A percentile compares a stretch with the other conserved stretches of the same genome.
phyloP scores from a whole-genome alignment of 2,797 vertebrate species.

The Ceryle rudis region DNA sequence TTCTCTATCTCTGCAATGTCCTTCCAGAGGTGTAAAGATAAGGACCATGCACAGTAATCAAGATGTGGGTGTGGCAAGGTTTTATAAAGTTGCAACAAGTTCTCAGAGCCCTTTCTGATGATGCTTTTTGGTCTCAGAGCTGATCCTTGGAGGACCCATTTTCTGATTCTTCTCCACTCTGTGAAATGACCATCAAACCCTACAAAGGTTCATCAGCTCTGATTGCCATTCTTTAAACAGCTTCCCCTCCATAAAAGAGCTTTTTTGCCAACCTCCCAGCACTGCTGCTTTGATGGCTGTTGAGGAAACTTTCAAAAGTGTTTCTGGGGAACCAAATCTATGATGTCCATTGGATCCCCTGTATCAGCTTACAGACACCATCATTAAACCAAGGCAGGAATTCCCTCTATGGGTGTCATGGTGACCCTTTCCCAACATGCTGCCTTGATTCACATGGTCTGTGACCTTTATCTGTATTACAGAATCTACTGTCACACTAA shows the following conservation, averaged over 20 bases:
- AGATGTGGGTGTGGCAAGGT: neutral
- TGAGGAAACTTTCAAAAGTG: neutral
- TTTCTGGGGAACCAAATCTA: neutral
- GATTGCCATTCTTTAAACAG: neutral
- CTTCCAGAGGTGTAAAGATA: neutral
- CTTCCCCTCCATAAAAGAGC: neutral
- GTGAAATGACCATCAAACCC: fast-evolving
- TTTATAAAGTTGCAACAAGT: neutral
- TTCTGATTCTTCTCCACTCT: neutral
- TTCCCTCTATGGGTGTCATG: neutral
- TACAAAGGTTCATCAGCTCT: neutral
- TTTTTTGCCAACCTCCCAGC: neutral
- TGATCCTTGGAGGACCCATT: neutral
- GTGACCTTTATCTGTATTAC: neutral
- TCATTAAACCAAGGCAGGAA: neutral
- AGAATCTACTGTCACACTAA: neutral
- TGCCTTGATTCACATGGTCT: neutral
- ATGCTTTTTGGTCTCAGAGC: neutral
- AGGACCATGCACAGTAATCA: neutral
- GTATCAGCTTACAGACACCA: neutral
- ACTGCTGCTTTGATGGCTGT: neutral
- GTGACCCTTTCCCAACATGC: neutral
- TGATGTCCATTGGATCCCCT: neutral
- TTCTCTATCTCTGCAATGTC: neutral
- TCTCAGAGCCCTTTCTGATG: neutral